Conservation (phyloP, 2,888 invertebrate species). For the Acronicta leporina region DNA sequence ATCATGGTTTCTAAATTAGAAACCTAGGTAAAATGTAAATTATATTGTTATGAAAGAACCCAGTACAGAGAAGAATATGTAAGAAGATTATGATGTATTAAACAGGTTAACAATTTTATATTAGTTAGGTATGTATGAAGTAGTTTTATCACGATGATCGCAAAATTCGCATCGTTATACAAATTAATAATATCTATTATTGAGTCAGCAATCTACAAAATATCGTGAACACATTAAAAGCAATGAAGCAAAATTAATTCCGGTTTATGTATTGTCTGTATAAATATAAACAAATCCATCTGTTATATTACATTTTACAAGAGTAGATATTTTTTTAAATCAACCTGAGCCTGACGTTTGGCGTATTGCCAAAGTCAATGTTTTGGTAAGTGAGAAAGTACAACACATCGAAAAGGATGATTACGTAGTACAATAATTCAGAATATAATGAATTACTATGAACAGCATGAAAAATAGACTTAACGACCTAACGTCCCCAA, state of each 20-base stretch:
- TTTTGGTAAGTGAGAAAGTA: conserved; percentile 58
- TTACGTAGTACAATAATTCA: conserved; percentile 42
- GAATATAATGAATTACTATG: conserved; percentile 37
- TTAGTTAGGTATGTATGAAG: too few relatives aligned
- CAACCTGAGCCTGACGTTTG: conserved; percentile 54
- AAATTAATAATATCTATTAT: neutral
- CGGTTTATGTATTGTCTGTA: conserved; percentile 37
- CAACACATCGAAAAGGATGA: conserved; percentile 35
- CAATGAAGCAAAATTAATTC: conserved; percentile 25
- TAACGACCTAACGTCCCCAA: conserved; percentile 19
- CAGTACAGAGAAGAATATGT: neutral
- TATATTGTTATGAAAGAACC: neutral
- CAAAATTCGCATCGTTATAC: neutral
- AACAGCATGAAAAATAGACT: conserved; percentile 36
- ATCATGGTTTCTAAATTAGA: conserved; percentile 18
- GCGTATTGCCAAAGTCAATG: conserved; percentile 57
- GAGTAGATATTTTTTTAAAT: conserved; percentile 52
- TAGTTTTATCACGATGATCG: too few relatives aligned
- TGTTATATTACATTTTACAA: conserved; percentile 48
- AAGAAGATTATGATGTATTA: too few relatives aligned
- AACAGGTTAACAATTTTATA: too few relatives aligned
- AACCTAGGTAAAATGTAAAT: neutral
- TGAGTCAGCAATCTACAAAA: neutral
- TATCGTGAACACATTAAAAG: conserved; percentile 1
- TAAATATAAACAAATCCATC: conserved; percentile 48